Evolutionary conservation across 2,888 invertebrate species (phyloP).

Genomic region (Phengaris alcon): DNA sequence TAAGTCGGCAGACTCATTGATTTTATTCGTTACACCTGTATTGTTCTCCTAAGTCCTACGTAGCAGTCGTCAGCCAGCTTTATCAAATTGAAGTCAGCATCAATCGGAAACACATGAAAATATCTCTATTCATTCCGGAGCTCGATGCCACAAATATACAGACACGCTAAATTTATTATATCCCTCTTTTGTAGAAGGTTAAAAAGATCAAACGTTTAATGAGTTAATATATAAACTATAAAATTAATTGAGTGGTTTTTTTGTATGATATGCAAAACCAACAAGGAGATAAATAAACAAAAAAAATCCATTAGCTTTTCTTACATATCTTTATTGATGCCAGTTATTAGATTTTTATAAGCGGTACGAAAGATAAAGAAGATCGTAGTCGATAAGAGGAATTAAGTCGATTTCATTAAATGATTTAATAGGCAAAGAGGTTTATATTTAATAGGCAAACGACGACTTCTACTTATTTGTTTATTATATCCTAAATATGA

Average conservation of each 20-base stretch:
- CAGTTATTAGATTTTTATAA: slow-evolving; percentile 24
- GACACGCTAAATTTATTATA: too few species aligned
- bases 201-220: neutral
- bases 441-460: neutral
- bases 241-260: slow-evolving; percentile 16
- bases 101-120: too few species aligned
- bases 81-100: too few species aligned
- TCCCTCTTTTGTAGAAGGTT: neutral
- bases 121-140: too few species aligned
- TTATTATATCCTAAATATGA: too few species aligned
- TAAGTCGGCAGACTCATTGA: too few species aligned
- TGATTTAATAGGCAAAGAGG: neutral
- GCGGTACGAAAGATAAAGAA: slow-evolving; percentile 3
- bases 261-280: slow-evolving; percentile 17
- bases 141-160: too few species aligned
- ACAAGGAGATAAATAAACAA: slow-evolving; percentile 8
- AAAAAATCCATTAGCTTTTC: slow-evolving; percentile 7
- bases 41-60: too few species aligned
- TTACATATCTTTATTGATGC: slow-evolving; percentile 10
- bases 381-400: slow-evolving; percentile 16
- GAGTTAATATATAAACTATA: neutral
- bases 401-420: slow-evolving; percentile 15
- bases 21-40: too few species aligned
- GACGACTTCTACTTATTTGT: too few species aligned
- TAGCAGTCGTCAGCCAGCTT: too few species aligned